Percentiles rank a stretch among this genome's conserved stretches.
Conservation (phyloP, 2,797 vertebrate genomes). For the Acanthurus leucopareius region DNA sequence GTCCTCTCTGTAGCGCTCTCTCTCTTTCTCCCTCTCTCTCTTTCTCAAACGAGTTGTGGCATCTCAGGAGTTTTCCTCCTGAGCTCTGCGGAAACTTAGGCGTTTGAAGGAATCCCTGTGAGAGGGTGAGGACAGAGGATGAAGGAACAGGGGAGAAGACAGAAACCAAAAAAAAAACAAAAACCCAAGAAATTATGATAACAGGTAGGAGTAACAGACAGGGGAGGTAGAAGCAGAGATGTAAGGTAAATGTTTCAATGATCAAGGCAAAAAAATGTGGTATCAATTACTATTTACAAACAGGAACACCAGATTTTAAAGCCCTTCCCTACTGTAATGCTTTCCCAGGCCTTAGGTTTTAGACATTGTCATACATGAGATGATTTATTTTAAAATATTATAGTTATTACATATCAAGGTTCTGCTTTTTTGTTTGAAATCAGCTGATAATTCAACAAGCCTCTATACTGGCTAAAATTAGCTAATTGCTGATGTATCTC, state of each 20-base stretch:
- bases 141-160: not conserved
- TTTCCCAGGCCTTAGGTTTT: not conserved
- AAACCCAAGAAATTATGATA: constrained; percentile 17
- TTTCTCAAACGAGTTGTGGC: constrained; percentile 29
- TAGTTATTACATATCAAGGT: no score
- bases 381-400: not conserved
- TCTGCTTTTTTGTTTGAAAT: not conserved
- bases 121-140: constrained; percentile 38
- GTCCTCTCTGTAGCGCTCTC: constrained; percentile 44
- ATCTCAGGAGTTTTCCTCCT: constrained; percentile 86
- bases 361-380: not conserved
- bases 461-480: not conserved
- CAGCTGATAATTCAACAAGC: not conserved
- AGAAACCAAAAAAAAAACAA: constrained; percentile 15
- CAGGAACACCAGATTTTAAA: constrained; percentile 1
- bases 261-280: not conserved
- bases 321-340: not conserved
- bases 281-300: not conserved
- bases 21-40: constrained; percentile 13
- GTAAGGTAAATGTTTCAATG: constrained; percentile 21
- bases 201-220: constrained; percentile 9
- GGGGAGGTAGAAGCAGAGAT: constrained; percentile 8
- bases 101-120: constrained; percentile 88
- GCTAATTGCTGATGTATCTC: not conserved
- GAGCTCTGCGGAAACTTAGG: constrained; percentile 85